phyloP scores from a whole-genome alignment of 2,113 vertebrate species.

The Columbina picui region DNA sequence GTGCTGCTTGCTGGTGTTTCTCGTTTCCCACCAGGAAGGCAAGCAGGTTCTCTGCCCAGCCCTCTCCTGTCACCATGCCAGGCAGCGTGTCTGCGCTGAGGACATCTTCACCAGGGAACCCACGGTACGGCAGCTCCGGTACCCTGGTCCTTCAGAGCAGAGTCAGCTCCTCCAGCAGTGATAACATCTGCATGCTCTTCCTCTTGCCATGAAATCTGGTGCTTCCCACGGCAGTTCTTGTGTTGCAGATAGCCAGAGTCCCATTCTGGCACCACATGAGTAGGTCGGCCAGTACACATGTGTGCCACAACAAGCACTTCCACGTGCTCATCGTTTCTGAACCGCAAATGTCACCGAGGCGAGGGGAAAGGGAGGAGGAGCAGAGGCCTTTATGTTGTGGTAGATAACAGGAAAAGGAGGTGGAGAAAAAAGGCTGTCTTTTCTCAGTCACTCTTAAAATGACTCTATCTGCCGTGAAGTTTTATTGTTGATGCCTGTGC shows the following conservation, averaged over 20 bases:
- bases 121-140: fast-evolving
- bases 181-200: neutral
- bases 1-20: neutral
- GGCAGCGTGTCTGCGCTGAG: neutral
- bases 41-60: neutral
- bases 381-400: neutral
- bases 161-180: neutral
- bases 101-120: neutral
- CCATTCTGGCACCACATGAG: neutral
- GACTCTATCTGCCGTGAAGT: neutral
- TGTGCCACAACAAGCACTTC: neutral
- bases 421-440: neutral
- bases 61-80: neutral
- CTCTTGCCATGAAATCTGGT: neutral
- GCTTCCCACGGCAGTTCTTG: neutral
- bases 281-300: fast-evolving
- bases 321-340: neutral
- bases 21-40: neutral
- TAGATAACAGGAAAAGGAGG: neutral
- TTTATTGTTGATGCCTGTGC: neutral
- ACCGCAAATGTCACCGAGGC: fast-evolving
- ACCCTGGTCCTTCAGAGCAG: neutral
- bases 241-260: neutral
- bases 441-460: neutral
- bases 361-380: neutral